phyloP scores from a whole-genome alignment of 1,140 invertebrate genomes.

The Phthorimaea operculella region DNA sequence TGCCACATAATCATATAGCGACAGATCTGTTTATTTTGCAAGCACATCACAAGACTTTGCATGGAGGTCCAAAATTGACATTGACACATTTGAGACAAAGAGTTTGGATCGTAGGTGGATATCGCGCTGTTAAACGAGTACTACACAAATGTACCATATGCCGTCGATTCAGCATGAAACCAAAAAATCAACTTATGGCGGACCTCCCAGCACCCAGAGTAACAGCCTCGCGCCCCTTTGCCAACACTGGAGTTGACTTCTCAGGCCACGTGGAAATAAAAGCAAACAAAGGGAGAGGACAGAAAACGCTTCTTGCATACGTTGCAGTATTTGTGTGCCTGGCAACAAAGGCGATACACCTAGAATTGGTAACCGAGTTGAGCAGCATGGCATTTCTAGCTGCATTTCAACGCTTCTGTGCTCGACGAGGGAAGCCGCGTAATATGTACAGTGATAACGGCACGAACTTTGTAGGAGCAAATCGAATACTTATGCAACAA shows the following conservation, averaged over 20 bases:
- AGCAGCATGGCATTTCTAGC: slow-evolving; percentile 29
- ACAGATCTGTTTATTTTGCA: slow-evolving; percentile 15
- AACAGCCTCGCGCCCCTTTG: slow-evolving; percentile 18
- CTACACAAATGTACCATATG: slow-evolving; percentile 16
- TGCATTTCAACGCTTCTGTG: slow-evolving; percentile 35
- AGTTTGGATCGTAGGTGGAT: slow-evolving; percentile 20
- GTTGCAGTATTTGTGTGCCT: slow-evolving; percentile 18
- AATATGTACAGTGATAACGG: slow-evolving; percentile 34
- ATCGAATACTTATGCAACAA: slow-evolving; percentile 11
- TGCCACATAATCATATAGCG: slow-evolving; percentile 9
- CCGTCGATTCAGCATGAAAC: slow-evolving; percentile 12
- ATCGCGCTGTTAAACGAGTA: slow-evolving; percentile 14
- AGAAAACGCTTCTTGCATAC: slow-evolving; percentile 10
- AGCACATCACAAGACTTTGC: slow-evolving; percentile 14
- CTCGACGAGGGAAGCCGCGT: slow-evolving; percentile 14
- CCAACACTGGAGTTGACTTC: slow-evolving; percentile 22
- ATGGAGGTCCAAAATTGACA: slow-evolving; percentile 18
- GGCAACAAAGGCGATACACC: slow-evolving; percentile 22
- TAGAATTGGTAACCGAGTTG: slow-evolving; percentile 20
- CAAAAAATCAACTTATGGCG: slow-evolving; percentile 18
- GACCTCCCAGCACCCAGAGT: slow-evolving; percentile 18
- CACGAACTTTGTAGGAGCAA: slow-evolving; percentile 37
- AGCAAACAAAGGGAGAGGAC: not conserved
- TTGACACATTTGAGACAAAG: slow-evolving; percentile 15
- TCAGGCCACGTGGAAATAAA: slow-evolving; percentile 8